Base-by-base conservation (phyloP, 2,888 invertebrate genomes). In the Diadegma fenestrale region DNA sequence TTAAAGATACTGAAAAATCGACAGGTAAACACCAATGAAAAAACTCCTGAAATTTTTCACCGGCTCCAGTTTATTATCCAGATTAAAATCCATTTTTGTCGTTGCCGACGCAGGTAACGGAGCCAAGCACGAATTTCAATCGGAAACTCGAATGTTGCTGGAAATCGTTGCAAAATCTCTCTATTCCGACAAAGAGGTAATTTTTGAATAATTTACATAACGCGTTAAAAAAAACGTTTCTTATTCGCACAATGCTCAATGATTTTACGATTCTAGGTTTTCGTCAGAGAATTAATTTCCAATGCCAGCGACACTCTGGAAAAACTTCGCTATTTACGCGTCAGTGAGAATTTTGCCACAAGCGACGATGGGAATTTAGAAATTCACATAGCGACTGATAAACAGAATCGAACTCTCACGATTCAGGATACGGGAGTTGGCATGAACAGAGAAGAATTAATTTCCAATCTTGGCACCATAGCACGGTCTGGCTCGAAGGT, bases 271-370 rank as follows among this genome's bases (percentile, higher is more conserved):
- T 77, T 17, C 5, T 90, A 97, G 97, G 99, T 99, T 10, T 99
- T 99, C 93, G 96, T 99, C 14, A 95, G 99, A 88, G 99, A 99
- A 94, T 94, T 99, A 54, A 98, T 99, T 88, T 99, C 99, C 0
- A 99, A 99, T 95, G 97, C 99, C 0, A 99, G 98, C 94, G 99
- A 99, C 96, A 99, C 99, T 17, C 94, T 99, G 85, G 99, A 99
- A 93, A 99, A 99, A 94, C 96, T 99, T 88, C 95, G 99, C 1
- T 99, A 98, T 91, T 92, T 97, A 17, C 95, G 96, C 89, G 94
- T 97, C 69, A 95, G 95, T 72, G 94, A 91, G 58, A 90, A 87
- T 19, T 92, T 94, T n/a, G 90, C 93, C 1, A 93, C 94, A 33
- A 94, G 95, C 54, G 94, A 95, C 8, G 97, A 97, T 88, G 94